Evolutionary conservation across 2,888 invertebrate species (phyloP).

Genomic region (Didymodactylos carnosus): DNA sequence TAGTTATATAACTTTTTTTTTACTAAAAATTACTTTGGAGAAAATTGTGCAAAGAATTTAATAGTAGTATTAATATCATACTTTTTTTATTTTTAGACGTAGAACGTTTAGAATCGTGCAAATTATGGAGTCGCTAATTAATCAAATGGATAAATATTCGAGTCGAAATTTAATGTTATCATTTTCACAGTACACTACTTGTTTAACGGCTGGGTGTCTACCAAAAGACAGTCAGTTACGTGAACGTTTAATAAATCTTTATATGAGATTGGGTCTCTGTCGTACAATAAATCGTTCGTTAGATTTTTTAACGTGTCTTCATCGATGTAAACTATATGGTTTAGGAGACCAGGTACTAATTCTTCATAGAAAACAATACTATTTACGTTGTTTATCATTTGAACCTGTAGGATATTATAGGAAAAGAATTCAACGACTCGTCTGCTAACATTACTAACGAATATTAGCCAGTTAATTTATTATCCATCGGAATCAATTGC

Average conservation of each 20-base stretch:
- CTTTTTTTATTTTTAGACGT: no score
- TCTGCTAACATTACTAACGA: neutral
- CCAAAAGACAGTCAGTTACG: neutral
- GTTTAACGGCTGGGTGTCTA: neutral
- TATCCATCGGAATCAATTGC: neutral
- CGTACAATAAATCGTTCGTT: neutral
- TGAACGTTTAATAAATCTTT: neutral
- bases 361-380: neutral
- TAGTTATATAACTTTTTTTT: no score
- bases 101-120: no score
- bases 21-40: no score
- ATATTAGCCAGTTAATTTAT: neutral
- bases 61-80: no score
- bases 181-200: neutral
- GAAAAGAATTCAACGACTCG: no score
- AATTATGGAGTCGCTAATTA: neutral
- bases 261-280: neutral
- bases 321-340: neutral
- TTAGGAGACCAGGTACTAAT: neutral
- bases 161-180: neutral
- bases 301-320: neutral
- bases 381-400: no score
- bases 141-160: neutral
- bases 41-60: no score
- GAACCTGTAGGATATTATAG: no score